Evolutionary conservation across 1,140 invertebrate genomes (phyloP), one percentile per base, ranked within the genome.

Genomic region (Riptortus pedestris): DNA sequence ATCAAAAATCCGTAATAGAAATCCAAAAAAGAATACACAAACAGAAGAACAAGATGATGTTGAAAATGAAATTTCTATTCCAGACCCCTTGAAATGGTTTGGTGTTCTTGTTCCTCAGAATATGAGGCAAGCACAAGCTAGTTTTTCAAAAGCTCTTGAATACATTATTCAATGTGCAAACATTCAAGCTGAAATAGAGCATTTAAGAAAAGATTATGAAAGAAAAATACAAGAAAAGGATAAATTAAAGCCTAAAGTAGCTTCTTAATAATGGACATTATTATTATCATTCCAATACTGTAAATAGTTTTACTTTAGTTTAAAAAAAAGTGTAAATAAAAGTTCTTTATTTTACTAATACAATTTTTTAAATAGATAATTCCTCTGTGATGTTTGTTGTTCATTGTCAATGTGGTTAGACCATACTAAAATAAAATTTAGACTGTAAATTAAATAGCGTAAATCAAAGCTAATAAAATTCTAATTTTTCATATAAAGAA

Each of bases 81-180:
- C 57, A 51, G 81, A 87, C 74, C 85, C 86, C 2, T 72, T 87
- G 22, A 81, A 81, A 64, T 88, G 86, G 85, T 89, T 89, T 76
- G 86, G 87, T 14, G 78, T 86, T 60, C 72, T 89, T 33, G 83
- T 86, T 0, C 85, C 86, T 1, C 82, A 85, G 69, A 83, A 82
- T 73, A 75, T 89, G 67, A 79, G 79, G 70, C 79, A 76, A 66
- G 82, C 85, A 1, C 84, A 87, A 72, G 79, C 78, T 67, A 75
- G 80, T 68, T 89, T 86, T 70, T 78, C 81, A 69, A 80, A 81
- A 66, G 77, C 81, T 7, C 67, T 86, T n/a, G 79, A 81, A 62
- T 78, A 80, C 73, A 72, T 79, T 57, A 74, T 83, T 1, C 78
- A 83, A 70, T 78, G 81, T 72, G 81, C 78, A 11, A 87, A 86